These are phyloP conservation scores for Dysdera silvatica DNA, from an alignment of 1,140 invertebrate species.

Conservation along the genomic window DNA sequence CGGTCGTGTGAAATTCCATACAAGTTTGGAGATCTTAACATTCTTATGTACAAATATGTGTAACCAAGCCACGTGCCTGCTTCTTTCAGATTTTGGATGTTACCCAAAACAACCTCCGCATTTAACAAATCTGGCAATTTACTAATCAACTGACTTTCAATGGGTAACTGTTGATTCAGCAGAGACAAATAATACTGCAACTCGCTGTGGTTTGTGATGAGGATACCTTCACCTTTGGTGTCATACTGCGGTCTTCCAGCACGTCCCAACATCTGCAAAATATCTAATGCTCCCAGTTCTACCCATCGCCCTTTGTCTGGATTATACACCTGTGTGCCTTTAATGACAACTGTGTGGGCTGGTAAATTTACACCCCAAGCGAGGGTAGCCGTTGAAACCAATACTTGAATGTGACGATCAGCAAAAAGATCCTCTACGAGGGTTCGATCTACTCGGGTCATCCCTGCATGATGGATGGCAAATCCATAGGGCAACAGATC, in stretches of 20 bases:
- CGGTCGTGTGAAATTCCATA: conserved; percentile 87
- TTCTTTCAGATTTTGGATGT: conserved; percentile 88
- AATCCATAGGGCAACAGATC: conserved; percentile 97
- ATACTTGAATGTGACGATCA: conserved; percentile 93
- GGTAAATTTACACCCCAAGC: conserved; percentile 99
- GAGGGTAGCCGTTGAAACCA: conserved; percentile 95
- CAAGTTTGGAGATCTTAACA: conserved; percentile 72
- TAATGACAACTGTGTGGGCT: conserved; percentile 98
- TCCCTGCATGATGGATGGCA: conserved; percentile 99
- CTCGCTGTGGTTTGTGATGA: conserved; percentile 98
- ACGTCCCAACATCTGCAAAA: conserved; percentile 92
- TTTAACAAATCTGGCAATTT: conserved; percentile 91
- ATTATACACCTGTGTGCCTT: conserved; percentile 97
- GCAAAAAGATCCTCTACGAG: conserved; percentile 98
- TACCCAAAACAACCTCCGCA: conserved; percentile 94
- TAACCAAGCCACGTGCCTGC: conserved; percentile 94
- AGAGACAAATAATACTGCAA: conserved; percentile 96
- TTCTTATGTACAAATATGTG: conserved; percentile 90
- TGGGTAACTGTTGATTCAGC: conserved; percentile 82
- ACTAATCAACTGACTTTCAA: conserved; percentile 54
- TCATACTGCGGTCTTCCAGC: conserved; percentile 98
- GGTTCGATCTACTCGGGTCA: conserved; percentile 94
- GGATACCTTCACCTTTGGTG: conserved; percentile 95
- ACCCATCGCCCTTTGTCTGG: conserved; percentile 98
- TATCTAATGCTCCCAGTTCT: conserved; percentile 91